Conservation (phyloP, 2,113 vertebrate species). For the Nettapus auritus region DNA sequence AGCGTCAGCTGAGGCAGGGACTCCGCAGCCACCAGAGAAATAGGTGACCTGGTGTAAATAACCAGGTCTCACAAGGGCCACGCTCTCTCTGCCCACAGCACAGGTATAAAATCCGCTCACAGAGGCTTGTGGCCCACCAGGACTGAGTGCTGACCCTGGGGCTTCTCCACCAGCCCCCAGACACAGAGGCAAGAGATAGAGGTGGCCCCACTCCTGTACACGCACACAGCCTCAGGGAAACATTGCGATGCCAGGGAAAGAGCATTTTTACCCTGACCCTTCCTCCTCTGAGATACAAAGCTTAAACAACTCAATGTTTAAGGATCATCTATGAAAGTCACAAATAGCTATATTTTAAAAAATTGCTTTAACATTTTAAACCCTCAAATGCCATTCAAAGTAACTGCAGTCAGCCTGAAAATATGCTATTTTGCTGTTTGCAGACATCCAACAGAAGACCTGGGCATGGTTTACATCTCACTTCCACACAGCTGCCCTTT, state of each 20-base stretch:
- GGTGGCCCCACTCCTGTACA: neutral
- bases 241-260: neutral
- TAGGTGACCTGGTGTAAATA: too few relatives aligned
- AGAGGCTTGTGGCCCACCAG: neutral
- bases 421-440: neutral
- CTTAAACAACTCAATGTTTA: constrained; percentile 21
- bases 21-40: neutral
- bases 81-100: neutral
- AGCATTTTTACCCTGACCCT: neutral
- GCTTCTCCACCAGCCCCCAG: neutral
- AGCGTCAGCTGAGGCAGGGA: rapidly evolving
- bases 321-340: constrained; percentile 12
- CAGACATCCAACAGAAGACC: neutral
- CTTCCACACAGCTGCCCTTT: neutral
- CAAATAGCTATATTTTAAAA: constrained; percentile 27
- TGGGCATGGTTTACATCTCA: neutral
- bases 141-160: rapidly evolving
- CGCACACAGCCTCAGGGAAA: neutral
- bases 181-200: rapidly evolving
- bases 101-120: neutral
- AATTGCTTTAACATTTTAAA: constrained; percentile 62
- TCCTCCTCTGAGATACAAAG: neutral
- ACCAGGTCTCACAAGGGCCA: neutral
- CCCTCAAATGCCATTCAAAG: constrained; percentile 26
- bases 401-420: neutral